phyloP scores from a whole-genome alignment of 2,113 vertebrate species.

The Pluvianellus socialis region DNA sequence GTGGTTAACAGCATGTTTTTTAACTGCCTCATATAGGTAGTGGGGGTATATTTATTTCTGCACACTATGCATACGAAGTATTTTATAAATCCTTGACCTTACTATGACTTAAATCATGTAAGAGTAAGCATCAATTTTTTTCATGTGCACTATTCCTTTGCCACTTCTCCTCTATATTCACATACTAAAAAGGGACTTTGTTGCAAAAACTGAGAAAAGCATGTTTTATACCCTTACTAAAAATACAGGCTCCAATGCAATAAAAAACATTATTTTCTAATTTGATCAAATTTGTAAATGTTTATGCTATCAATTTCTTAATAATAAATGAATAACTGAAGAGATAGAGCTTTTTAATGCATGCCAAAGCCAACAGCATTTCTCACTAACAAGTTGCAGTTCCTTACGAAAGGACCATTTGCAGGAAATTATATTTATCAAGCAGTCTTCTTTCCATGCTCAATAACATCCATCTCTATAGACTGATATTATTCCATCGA shows the following conservation, averaged over 20 bases:
- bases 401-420: neutral
- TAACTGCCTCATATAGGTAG: neutral
- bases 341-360: neutral
- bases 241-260: neutral
- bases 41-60: neutral
- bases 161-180: neutral
- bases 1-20: neutral
- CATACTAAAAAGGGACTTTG: neutral
- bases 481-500: accelerated
- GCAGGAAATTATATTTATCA: neutral
- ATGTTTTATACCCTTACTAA: neutral
- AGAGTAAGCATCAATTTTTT: neutral
- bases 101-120: neutral
- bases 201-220: neutral
- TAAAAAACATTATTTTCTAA: neutral
- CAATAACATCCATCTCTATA: neutral
- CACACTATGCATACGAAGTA: neutral
- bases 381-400: neutral
- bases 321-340: neutral
- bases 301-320: neutral
- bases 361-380: neutral
- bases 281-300: neutral
- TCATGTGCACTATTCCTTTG: neutral
- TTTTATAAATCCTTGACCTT: neutral
- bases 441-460: neutral